Evolutionary conservation across 2,113 vertebrate genomes (phyloP).

Genomic region (Spermophilus dauricus): DNA sequence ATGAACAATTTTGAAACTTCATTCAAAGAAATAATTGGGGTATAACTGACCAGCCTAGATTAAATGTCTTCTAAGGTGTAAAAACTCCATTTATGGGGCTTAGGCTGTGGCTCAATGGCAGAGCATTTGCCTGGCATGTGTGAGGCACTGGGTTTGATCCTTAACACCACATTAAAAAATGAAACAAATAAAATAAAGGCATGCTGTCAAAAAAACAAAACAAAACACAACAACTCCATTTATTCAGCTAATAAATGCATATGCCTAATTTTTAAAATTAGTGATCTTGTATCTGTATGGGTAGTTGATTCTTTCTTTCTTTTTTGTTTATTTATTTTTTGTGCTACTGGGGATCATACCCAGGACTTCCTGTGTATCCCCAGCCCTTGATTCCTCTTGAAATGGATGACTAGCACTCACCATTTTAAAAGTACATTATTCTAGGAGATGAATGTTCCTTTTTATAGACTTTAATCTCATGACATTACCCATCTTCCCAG

Average conservation of each 20-base stretch:
- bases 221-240: neutral
- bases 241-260: slow-evolving; percentile 2
- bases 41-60: neutral
- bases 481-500: neutral
- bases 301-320: neutral
- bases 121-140: no score
- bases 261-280: neutral
- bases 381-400: neutral
- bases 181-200: no score
- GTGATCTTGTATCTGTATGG: neutral
- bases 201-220: no score
- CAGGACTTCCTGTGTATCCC: no score
- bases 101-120: no score
- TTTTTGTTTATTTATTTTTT: no score
- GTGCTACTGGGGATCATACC: no score
- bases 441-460: neutral
- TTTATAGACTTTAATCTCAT: slow-evolving; percentile 32
- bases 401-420: neutral
- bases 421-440: neutral
- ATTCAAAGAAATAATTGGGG: neutral
- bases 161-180: no score
- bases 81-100: neutral
- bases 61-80: neutral
- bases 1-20: slow-evolving; percentile 20
- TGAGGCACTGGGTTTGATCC: no score